Evolutionary conservation across 2,113 vertebrate genomes (phyloP).

Genomic region (zebrafish (Danio rerio)): DNA sequence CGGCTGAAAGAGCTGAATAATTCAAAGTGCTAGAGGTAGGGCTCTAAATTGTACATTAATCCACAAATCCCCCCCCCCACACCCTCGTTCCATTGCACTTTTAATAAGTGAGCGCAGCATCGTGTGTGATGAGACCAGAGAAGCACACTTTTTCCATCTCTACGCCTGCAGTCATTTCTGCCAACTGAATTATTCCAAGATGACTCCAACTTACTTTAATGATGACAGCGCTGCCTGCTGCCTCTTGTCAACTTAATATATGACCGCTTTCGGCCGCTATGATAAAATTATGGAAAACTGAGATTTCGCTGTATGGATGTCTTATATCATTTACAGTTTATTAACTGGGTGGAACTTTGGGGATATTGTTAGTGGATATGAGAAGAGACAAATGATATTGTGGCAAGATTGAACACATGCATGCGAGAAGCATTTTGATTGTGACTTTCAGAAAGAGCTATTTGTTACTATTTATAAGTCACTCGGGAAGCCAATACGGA

Average conservation of each 20-base stretch:
- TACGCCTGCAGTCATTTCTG: background rate
- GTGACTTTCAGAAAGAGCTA: too few relatives aligned
- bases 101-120: conserved; percentile 34
- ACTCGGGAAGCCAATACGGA: too few relatives aligned
- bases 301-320: background rate
- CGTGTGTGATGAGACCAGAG: background rate
- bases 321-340: background rate
- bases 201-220: conserved; percentile 24
- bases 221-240: conserved; percentile 8
- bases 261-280: conserved; percentile 14
- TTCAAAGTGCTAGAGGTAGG: conserved; percentile 5
- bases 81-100: conserved; percentile 5
- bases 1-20: conserved; percentile 23
- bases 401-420: background rate
- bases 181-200: conserved; percentile 18
- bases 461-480: too few relatives aligned
- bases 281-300: conserved; percentile 9
- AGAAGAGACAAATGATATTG: background rate
- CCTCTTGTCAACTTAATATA: conserved; percentile 22
- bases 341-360: background rate
- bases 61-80: background rate
- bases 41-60: conserved; percentile 39
- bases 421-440: background rate
- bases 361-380: background rate
- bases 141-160: background rate